A percentile compares a stretch with the other conserved stretches of the same genome.
phyloP scores from a whole-genome alignment of 2,113 vertebrate genomes.

The Phasianus colchicus region DNA sequence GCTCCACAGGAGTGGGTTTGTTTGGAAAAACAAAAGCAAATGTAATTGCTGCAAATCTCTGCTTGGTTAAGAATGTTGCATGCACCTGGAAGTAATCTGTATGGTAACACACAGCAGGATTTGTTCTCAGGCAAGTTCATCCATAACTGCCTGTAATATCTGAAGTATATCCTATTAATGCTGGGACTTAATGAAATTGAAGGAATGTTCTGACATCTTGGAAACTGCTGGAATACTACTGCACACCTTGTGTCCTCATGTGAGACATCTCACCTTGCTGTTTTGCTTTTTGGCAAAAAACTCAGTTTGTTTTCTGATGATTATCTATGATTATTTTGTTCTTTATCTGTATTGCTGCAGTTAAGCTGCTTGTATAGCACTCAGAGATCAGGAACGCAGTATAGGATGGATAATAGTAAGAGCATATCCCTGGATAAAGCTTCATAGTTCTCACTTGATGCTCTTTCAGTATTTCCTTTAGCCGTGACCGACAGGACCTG shows the following conservation, averaged over 20 bases:
- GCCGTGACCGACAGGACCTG: accelerated
- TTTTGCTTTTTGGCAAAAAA: not conserved
- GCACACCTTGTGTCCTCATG: not conserved
- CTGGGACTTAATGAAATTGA: not conserved
- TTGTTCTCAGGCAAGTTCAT: not conserved
- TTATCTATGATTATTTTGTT: not conserved
- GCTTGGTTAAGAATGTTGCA: not conserved
- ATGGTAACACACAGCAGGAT: not conserved
- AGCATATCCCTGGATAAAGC: not conserved
- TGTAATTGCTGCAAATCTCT: not conserved
- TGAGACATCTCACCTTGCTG: not conserved
- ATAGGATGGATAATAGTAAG: not conserved
- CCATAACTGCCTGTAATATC: not conserved
- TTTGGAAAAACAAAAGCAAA: not conserved
- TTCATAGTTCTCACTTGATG: not conserved
- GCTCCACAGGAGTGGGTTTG: not conserved
- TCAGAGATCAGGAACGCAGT: not conserved
- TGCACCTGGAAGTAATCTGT: not conserved
- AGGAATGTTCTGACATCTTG: not conserved
- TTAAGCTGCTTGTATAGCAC: not conserved
- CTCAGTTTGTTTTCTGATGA: not conserved
- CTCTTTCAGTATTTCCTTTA: not conserved
- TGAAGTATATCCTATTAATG: not conserved
- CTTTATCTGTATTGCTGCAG: accelerated
- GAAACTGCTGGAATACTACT: not conserved